Conservation (phyloP, 2,888 invertebrate species). For the Magallana nippona region DNA sequence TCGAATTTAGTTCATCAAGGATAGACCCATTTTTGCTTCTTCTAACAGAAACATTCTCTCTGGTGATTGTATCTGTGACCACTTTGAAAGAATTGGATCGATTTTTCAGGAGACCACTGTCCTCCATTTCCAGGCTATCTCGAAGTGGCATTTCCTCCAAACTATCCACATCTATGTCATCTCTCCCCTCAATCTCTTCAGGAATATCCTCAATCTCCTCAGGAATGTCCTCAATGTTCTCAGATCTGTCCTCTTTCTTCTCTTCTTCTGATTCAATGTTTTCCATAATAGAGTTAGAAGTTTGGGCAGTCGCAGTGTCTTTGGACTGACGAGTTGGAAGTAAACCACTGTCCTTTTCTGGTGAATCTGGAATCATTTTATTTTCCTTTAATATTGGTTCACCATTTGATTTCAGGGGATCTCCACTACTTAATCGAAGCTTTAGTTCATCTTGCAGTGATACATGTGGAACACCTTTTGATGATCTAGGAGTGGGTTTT, state of each 20-base stretch:
- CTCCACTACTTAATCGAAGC: neutral
- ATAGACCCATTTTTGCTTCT: constrained; percentile 27
- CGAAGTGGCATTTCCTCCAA: constrained; percentile 38
- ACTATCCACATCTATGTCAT: constrained; percentile 42
- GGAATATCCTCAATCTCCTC: neutral
- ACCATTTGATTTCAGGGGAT: neutral
- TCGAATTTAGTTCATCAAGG: constrained; percentile 1
- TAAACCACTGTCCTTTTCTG: constrained; percentile 10
- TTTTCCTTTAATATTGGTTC: neutral
- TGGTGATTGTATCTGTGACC: neutral
- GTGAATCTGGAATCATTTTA: neutral
- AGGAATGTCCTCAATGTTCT: constrained; percentile 8
- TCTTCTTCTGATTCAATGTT: neutral
- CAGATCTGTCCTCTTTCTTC: neutral
- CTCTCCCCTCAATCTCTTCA: constrained; percentile 14
- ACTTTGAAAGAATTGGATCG: constrained; percentile 21
- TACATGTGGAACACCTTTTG: neutral
- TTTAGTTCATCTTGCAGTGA: constrained; percentile 17
- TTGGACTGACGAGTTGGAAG: neutral
- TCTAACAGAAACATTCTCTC: neutral
- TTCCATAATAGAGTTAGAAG: too few relatives aligned
- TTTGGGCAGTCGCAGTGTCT: neutral
- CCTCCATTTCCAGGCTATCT: constrained; percentile 48
- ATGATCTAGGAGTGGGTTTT: constrained; percentile 16
- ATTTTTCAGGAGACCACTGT: neutral